phyloP scores from a whole-genome alignment of 2,888 invertebrate species.

The Drosophila kambysellisi region DNA sequence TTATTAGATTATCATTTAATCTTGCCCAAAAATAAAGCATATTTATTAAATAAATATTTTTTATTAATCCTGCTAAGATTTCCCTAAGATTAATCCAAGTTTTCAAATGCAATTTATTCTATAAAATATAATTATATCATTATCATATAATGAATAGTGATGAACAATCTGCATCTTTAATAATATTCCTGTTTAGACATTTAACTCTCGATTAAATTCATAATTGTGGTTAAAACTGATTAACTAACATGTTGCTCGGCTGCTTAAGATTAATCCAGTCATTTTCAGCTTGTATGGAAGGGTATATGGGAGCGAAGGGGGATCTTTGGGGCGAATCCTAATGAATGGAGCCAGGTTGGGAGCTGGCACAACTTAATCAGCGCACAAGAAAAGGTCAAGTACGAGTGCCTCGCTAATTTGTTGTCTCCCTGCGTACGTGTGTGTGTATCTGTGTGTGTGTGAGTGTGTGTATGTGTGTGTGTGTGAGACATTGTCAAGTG shows the following conservation, averaged over 20 bases:
- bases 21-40: too few relatives aligned
- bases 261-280: slow-evolving; percentile 7
- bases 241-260: not conserved
- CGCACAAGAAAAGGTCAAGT: slow-evolving; percentile 71
- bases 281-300: slow-evolving; percentile 14
- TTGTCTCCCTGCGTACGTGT: slow-evolving; percentile 51
- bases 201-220: not conserved
- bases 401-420: slow-evolving; percentile 73
- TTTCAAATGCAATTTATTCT: not conserved
- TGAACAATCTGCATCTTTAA: not conserved
- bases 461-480: slow-evolving; percentile 30
- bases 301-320: not conserved
- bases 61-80: not conserved
- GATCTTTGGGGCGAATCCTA: slow-evolving; percentile 23
- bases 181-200: not conserved
- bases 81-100: not conserved
- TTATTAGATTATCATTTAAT: not conserved
- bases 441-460: slow-evolving; percentile 20
- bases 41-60: too few relatives aligned
- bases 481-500: slow-evolving; percentile 69
- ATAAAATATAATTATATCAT: too few relatives aligned
- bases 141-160: too few relatives aligned
- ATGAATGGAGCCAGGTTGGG: slow-evolving; percentile 34
- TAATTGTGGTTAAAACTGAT: not conserved
- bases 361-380: slow-evolving; percentile 69